Base-by-base conservation (phyloP, 2,888 invertebrate species). In the Priapulus caudatus region DNA sequence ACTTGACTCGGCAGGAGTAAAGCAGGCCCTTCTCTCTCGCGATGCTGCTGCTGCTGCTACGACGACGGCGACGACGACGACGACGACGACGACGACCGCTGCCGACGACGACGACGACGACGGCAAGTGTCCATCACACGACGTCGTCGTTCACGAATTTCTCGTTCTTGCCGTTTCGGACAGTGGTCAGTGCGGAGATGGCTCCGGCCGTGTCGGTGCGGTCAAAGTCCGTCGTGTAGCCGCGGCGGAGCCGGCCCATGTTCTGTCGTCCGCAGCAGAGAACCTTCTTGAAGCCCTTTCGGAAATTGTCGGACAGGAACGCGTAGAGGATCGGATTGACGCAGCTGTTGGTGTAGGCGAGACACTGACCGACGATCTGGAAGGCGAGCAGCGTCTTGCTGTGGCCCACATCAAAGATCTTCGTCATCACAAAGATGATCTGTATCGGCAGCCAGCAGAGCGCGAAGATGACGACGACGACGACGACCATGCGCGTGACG, bases 361-460 rank as follows among this genome's bases (percentile, higher is more conserved):
- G 57, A 52, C 65, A 66, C 55, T 68, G 72, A 5, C 67, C 62
- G 18, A 66, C 63, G 53, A 73, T 64, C 54, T 67, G 66, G 1
- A 67, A 47, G 16, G 64, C 64, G 4, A 67, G 82, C 80, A 49
- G 81, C 78, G 57, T 5, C 18, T 45, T 45, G 5, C 18, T 16
- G 5, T 16, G 43, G 3, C 21, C 4, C 10, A 33, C 10, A 10
- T n/a, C 33, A 33, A 33, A 33, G n/a, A 33, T n/a, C 33, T 33
- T 33, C 33, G 10, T 59, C 22, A 64, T 56, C 55, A 74, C 66
- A 57, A 74, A 72, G 51, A 71, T 67, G 3, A 90, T 79, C 77
- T 91, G 90, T 66, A 93, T 86, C 21, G 93, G 93, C 64, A 86
- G 81, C 92, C 92, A 92, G 74, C 91, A 90, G 44, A 89, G 78